Percentiles rank a stretch among this genome's conserved stretches.
These are phyloP conservation scores for Isoperla grammatica DNA, from an alignment of 2,888 invertebrate genomes.

Conservation along the genomic window DNA sequence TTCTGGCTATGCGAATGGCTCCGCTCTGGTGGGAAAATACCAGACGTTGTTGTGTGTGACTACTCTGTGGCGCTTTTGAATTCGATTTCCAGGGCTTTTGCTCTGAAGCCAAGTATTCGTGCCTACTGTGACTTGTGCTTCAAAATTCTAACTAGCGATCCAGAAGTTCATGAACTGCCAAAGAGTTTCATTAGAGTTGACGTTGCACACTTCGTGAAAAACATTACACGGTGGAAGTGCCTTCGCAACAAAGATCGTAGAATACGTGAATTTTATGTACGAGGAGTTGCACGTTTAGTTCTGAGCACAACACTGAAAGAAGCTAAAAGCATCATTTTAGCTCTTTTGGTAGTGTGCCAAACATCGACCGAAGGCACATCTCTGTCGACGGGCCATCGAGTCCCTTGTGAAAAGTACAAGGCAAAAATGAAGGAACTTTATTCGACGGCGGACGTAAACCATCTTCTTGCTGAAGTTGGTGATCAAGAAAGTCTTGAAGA, in stretches of 20 bases:
- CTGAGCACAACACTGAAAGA: neutral
- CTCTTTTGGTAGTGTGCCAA: constrained; percentile 3
- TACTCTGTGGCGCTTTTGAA: constrained; percentile 19
- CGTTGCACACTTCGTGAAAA: constrained; percentile 23
- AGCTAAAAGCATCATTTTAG: neutral
- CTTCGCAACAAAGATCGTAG: neutral
- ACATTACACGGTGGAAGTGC: constrained; percentile 17
- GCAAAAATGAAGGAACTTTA: neutral
- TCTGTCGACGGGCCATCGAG: neutral
- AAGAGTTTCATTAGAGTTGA: constrained; percentile 18
- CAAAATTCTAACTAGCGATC: neutral
- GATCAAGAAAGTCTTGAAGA: neutral
- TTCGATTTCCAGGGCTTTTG: constrained; percentile 18
- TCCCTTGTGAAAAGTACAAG: constrained; percentile 6
- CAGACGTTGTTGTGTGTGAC: constrained; percentile 22
- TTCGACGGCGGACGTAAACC: neutral
- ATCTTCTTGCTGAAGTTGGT: neutral
- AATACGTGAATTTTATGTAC: neutral
- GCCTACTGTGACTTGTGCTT: constrained; percentile 21
- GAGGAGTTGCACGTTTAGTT: neutral
- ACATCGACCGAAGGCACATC: neutral
- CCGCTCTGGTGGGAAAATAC: constrained; percentile 10
- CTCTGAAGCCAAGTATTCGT: constrained; percentile 8
- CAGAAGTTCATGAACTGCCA: neutral
- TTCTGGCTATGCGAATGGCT: constrained; percentile 26